Evolutionary conservation across 2,797 vertebrate genomes (phyloP).

Genomic region (Cyprinella venusta): DNA sequence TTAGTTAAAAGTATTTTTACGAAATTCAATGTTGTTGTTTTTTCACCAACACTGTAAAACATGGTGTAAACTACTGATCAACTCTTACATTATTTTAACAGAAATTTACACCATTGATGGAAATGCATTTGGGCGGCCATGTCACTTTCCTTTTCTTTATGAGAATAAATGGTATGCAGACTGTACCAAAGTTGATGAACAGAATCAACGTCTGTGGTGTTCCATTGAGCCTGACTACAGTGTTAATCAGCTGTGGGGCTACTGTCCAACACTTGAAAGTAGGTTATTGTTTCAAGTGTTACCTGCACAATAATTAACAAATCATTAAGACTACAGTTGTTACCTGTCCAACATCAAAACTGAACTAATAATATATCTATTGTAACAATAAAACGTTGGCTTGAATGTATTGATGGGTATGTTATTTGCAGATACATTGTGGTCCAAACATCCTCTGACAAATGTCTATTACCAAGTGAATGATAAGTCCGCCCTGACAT

Average conservation of each 20-base stretch:
- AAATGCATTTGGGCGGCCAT: slow-evolving; percentile 86
- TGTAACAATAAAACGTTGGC: not conserved
- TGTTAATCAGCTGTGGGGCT: slow-evolving; percentile 80
- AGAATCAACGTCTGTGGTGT: slow-evolving; percentile 83
- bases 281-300: not conserved
- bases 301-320: not conserved
- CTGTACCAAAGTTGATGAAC: slow-evolving; percentile 80
- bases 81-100: slow-evolving; percentile 66
- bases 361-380: not conserved
- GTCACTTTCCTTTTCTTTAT: slow-evolving; percentile 91
- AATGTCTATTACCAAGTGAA: slow-evolving; percentile 86
- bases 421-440: slow-evolving; percentile 58
- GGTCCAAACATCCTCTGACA: slow-evolving; percentile 80
- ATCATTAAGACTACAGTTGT: not conserved
- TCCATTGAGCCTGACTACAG: slow-evolving; percentile 79
- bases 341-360: not conserved
- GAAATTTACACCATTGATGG: slow-evolving; percentile 86
- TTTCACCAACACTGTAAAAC: not conserved
- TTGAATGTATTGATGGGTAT: not conserved
- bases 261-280: slow-evolving; percentile 78
- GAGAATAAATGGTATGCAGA: slow-evolving; percentile 84
- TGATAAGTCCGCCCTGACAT: slow-evolving; percentile 79
- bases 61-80: not conserved
- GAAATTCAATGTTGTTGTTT: not conserved
- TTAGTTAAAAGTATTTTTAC: not conserved